Percentiles rank a stretch among this genome's conserved stretches.
phyloP scores from a whole-genome alignment of 2,888 invertebrate species.

The Pterostichus niger region DNA sequence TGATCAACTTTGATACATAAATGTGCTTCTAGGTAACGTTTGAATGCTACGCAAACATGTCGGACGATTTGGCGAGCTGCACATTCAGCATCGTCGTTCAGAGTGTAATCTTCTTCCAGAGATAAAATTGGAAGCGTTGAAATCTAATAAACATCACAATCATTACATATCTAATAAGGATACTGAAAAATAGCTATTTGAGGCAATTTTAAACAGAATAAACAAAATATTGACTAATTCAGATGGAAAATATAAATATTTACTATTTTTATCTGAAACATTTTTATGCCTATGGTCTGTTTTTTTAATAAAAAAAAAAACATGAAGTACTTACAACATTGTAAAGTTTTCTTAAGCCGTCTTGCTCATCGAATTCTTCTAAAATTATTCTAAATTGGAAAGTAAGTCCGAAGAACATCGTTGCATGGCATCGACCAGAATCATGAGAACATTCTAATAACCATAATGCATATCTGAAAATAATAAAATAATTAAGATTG shows the following conservation, averaged over 20 bases:
- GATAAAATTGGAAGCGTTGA: conserved; percentile 91
- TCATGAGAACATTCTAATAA: conserved; percentile 94
- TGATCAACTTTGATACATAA: conserved; percentile 88
- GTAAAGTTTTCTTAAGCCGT: conserved; percentile 94
- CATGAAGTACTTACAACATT: conserved; percentile 86
- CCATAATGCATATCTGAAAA: conserved; percentile 92
- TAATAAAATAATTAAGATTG: conserved; percentile 27
- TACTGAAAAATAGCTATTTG: too few relatives aligned
- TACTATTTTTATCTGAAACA: too few relatives aligned
- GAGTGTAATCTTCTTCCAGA: conserved; percentile 84
- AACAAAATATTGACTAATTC: too few relatives aligned
- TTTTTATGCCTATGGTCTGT: too few relatives aligned
- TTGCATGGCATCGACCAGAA: conserved; percentile 98
- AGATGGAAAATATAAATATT: too few relatives aligned
- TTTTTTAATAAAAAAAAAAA: too few relatives aligned
- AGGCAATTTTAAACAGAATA: too few relatives aligned
- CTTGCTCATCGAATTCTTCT: conserved; percentile 95
- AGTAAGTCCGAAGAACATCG: conserved; percentile 98
- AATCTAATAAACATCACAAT: conserved; percentile 78
- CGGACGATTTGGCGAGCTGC: conserved; percentile 94
- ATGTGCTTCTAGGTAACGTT: conserved; percentile 95
- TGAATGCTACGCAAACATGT: conserved; percentile 93
- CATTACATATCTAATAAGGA: neutral
- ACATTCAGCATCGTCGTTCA: conserved; percentile 93
- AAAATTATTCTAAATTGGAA: conserved; percentile 96